phyloP scores from a whole-genome alignment of 1,140 invertebrate species.

The Drosophila ficusphila region DNA sequence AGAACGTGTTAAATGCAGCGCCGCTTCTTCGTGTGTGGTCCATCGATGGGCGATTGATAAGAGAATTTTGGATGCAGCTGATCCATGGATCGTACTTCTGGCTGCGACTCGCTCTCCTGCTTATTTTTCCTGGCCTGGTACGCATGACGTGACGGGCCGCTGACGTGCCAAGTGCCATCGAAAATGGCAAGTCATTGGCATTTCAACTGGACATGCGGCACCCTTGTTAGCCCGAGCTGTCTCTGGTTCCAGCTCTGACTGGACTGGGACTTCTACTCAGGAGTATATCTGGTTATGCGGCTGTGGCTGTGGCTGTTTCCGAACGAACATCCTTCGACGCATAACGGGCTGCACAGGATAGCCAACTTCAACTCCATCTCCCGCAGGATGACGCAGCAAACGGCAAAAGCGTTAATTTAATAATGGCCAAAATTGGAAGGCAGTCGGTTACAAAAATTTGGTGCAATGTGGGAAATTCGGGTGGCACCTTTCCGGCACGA shows the following conservation, averaged over 20 bases:
- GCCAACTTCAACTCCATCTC: slow-evolving; percentile 17
- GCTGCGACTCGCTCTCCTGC: slow-evolving; percentile 22
- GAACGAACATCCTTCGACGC: slow-evolving; percentile 74
- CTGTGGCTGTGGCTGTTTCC: slow-evolving; percentile 20
- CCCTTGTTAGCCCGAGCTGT: slow-evolving; percentile 72
- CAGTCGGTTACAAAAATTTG: slow-evolving; percentile 55
- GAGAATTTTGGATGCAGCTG: slow-evolving; percentile 53
- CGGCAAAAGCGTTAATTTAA: slow-evolving; percentile 73
- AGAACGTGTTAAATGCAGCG: slow-evolving; percentile 74
- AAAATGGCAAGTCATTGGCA: slow-evolving; percentile 81
- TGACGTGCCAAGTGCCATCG: slow-evolving; percentile 77
- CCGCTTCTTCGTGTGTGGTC: slow-evolving; percentile 72
- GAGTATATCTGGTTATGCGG: background rate
- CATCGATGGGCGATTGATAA: slow-evolving; percentile 59
- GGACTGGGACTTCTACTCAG: background rate
- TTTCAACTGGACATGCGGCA: slow-evolving; percentile 82
- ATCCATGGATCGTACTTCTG: slow-evolving; percentile 22
- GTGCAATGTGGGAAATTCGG: slow-evolving; percentile 53
- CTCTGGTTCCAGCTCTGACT: slow-evolving; percentile 20
- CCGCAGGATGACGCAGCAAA: slow-evolving; percentile 61
- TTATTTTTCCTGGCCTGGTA: slow-evolving; percentile 10
- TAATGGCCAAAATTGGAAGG: slow-evolving; percentile 60
- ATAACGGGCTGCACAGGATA: slow-evolving; percentile 64
- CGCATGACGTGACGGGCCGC: slow-evolving; percentile 57
- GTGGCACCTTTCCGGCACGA: slow-evolving; percentile 25